A percentile compares a stretch with the other conserved stretches of the same genome.
phyloP scores from a whole-genome alignment of 2,113 vertebrate species.

The Xyliphius kryptos region DNA sequence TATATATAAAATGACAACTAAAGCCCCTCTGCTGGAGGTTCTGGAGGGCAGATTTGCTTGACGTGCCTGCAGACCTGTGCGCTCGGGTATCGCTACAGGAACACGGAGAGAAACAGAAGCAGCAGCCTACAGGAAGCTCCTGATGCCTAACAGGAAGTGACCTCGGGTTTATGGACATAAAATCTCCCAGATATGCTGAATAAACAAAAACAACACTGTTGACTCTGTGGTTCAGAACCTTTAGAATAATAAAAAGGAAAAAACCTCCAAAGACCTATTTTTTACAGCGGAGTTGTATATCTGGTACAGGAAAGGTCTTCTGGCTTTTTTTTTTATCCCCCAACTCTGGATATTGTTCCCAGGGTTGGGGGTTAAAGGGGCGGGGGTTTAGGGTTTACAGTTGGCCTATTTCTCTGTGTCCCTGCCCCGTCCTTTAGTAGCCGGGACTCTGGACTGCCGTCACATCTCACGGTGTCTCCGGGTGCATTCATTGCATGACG shows the following conservation, averaged over 20 bases:
- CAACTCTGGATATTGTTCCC: conserved; percentile 9
- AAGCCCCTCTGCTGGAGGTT: too few species aligned
- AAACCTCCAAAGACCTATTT: conserved; percentile 19
- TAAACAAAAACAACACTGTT: too few species aligned
- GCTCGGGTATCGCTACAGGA: conserved; percentile 47
- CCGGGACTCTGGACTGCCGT: conserved; percentile 50
- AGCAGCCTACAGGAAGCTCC: conserved; percentile 47
- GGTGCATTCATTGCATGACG: conserved; percentile 29
- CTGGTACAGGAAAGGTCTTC: conserved; percentile 23
- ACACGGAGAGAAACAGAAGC: conserved; percentile 43
- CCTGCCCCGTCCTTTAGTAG: conserved; percentile 31
- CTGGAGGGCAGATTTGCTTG: too few species aligned
- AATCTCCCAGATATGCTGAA: conserved; percentile 26
- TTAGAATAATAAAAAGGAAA: too few species aligned
- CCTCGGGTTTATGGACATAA: conserved; percentile 24
- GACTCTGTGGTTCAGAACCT: conserved; percentile 24
- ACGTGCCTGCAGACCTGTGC: conserved; percentile 40
- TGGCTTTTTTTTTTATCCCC: conserved; percentile 10
- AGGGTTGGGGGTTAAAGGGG: not conserved
- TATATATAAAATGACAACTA: too few species aligned
- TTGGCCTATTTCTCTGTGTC: conserved; percentile 10
- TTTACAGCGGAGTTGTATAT: conserved; percentile 32
- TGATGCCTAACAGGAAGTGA: conserved; percentile 46
- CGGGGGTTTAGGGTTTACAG: too few species aligned
- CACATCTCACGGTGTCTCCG: conserved; percentile 6